Evolutionary conservation across 1,140 invertebrate genomes (phyloP), one percentile per base, ranked within the genome.

Genomic region (Drosophila suzukii): DNA sequence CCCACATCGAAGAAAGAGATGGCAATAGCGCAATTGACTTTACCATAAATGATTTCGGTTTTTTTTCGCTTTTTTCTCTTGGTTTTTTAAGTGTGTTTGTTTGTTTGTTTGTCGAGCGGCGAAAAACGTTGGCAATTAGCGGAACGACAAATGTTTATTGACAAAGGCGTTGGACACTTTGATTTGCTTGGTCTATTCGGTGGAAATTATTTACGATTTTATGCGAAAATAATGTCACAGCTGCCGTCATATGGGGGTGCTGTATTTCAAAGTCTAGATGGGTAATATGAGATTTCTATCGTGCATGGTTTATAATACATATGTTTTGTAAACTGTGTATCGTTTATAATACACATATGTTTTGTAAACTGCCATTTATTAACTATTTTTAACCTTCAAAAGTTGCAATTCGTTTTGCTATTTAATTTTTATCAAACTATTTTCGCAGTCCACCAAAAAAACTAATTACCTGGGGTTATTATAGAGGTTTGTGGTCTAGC

Each of bases 11-110:
- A 17, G 43, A 65, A 24, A 51, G 56, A 75, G 41, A 59, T 34
- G 34, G 68, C 56, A 54, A 32, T 47, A 27, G 49, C 38, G 63
- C 77, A 79, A 79, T 78, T 67, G 78, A 66, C 56, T 75, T 79
- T 65, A 59, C 57, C 67, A 75, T 78, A 61, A 83, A 65, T 78
- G 60, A 60, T 70, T 75, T 62, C 43, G 12, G 51, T 56, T 55
- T 62, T 15, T 49, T 24, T 60, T 50, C 27, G 50, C 36, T 71
- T 39, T 56, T 41, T 61, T 38, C 36, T 13, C n/a, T 60, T 38
- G 36, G 46, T 32, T 44, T 57, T 38, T 39, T 38, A 60, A 30
- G 49, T 59, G 47, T 68, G 38, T 62, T 62, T 65, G 65, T 67
- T 67, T 62, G 63, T 67, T 67, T 51, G 63, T 51, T 67, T 61